These are phyloP conservation scores for Xestia xanthographa DNA, from an alignment of 2,888 invertebrate species.

Conservation along the genomic window DNA sequence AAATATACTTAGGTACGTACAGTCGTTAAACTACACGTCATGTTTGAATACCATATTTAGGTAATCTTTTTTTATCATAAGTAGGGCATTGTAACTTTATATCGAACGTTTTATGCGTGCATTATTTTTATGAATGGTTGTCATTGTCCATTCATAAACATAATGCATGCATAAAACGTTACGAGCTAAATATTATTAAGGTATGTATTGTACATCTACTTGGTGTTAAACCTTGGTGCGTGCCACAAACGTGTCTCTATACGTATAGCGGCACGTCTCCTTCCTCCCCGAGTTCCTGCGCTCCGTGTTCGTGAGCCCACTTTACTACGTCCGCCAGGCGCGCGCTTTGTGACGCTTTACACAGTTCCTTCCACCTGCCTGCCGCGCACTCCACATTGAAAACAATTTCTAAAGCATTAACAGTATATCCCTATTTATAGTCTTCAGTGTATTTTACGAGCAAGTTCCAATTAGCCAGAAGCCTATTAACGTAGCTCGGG, in stretches of 20 bases:
- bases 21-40: background rate
- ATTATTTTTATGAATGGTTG: no score
- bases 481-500: slow-evolving; percentile 39
- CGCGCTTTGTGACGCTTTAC: slow-evolving; percentile 31
- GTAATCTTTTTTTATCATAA: background rate
- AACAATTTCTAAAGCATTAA: slow-evolving; percentile 44
- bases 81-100: background rate
- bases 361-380: slow-evolving; percentile 41
- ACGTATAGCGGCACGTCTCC: background rate
- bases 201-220: background rate
- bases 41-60: background rate
- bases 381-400: slow-evolving; percentile 27
- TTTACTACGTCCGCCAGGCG: slow-evolving; percentile 31
- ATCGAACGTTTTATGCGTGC: no score
- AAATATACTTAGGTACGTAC: background rate
- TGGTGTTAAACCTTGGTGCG: background rate
- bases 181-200: background rate
- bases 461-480: slow-evolving; percentile 54
- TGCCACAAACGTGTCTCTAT: background rate
- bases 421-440: slow-evolving; percentile 51
- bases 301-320: slow-evolving; percentile 22
- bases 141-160: background rate
- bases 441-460: slow-evolving; percentile 48
- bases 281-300: slow-evolving; percentile 28
- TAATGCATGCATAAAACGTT: background rate